These are phyloP conservation scores for Stenolophus ochropezus DNA, from an alignment of 2,888 invertebrate genomes.

Conservation along the genomic window DNA sequence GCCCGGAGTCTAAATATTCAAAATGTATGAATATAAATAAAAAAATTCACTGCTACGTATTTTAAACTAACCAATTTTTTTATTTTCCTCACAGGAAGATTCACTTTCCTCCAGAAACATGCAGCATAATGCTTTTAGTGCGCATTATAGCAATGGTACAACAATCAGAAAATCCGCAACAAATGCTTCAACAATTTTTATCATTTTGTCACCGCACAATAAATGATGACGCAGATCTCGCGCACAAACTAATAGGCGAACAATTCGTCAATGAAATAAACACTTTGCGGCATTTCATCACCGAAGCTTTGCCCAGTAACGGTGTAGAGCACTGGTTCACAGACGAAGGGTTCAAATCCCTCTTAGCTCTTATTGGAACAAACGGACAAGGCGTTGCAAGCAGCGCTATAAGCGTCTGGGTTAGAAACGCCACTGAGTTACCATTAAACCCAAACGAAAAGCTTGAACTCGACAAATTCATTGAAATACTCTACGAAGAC, in stretches of 20 bases:
- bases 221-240: slow-evolving; percentile 88
- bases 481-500: slow-evolving; percentile 88
- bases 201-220: slow-evolving; percentile 87
- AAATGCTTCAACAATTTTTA: slow-evolving; percentile 76
- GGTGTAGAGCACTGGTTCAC: slow-evolving; percentile 84
- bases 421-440: slow-evolving; percentile 82
- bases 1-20: too few species aligned
- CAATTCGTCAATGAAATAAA: slow-evolving; percentile 85
- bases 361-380: slow-evolving; percentile 85
- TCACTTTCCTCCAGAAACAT: slow-evolving; percentile 96
- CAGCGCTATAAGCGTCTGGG: slow-evolving; percentile 92
- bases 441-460: slow-evolving; percentile 81
- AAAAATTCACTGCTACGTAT: too few species aligned
- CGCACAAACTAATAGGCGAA: slow-evolving; percentile 90
- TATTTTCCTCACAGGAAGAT: slow-evolving; percentile 82
- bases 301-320: slow-evolving; percentile 79
- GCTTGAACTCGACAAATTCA: slow-evolving; percentile 81
- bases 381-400: slow-evolving; percentile 97
- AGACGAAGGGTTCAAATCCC: slow-evolving; percentile 75
- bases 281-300: slow-evolving; percentile 78
- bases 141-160: slow-evolving; percentile 89
- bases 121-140: slow-evolving; percentile 89
- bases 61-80: too few species aligned
- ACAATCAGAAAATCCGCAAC: slow-evolving; percentile 80
- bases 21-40: too few species aligned